A percentile compares a stretch with the other conserved stretches of the same genome.
These are phyloP conservation scores for Parotocinclus haroldoi DNA, from an alignment of 2,797 vertebrate species.

Conservation along the genomic window DNA sequence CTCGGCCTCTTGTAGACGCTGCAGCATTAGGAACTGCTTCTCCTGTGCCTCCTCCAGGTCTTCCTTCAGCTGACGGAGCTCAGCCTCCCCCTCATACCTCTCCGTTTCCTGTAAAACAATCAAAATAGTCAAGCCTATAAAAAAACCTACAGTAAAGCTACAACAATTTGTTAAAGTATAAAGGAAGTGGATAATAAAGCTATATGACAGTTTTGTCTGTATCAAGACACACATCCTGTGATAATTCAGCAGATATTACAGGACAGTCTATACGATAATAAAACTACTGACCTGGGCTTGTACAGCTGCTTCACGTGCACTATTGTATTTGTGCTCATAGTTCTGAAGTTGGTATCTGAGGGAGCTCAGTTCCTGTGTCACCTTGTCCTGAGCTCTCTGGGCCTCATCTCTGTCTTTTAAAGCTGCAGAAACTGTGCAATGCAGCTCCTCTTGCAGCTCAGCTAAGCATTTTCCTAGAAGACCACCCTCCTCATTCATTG, in stretches of 20 bases:
- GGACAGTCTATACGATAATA: not conserved
- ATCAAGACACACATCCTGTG: no score
- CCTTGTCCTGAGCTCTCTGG: constrained; percentile 57
- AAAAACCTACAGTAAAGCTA: no score
- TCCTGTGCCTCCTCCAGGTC: constrained; percentile 73
- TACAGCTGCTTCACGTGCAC: constrained; percentile 61
- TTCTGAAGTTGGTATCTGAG: constrained; percentile 68
- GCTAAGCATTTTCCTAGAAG: constrained; percentile 57
- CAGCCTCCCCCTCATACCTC: constrained; percentile 64
- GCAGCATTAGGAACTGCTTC: constrained; percentile 70
- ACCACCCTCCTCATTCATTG: constrained; percentile 16
- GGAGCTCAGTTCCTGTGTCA: constrained; percentile 66
- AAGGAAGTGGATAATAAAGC: no score
- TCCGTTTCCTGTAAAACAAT: constrained; percentile 64
- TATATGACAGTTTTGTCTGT: no score
- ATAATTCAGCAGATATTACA: no score
- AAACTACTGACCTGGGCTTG: constrained; percentile 54
- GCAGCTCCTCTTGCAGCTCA: constrained; percentile 71
- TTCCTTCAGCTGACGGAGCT: constrained; percentile 61
- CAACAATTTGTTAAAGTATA: no score
- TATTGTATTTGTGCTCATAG: constrained; percentile 66
- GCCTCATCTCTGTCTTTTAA: constrained; percentile 68
- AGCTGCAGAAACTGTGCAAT: constrained; percentile 60
- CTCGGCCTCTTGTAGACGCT: constrained; percentile 79
- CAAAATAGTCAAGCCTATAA: no score